Evolutionary conservation across 2,113 vertebrate genomes (phyloP).

Genomic region (Promerops cafer): DNA sequence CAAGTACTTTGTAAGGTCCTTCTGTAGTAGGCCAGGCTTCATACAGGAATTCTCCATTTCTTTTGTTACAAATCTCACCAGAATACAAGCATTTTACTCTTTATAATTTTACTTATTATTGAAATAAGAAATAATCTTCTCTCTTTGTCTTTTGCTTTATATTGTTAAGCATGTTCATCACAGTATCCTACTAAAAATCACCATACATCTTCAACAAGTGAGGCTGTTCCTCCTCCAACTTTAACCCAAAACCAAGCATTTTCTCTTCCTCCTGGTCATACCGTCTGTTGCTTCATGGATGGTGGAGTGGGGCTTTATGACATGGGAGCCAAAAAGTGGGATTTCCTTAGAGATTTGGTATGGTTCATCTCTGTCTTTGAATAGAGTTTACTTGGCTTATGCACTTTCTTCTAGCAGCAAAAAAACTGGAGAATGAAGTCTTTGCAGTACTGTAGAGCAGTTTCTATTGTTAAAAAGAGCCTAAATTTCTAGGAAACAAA

Average conservation of each 20-base stretch:
- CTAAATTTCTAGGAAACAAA: not conserved
- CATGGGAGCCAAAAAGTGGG: slow-evolving; percentile 95
- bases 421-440: not conserved
- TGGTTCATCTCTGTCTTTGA: not conserved
- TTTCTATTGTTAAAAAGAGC: not conserved
- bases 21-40: not conserved
- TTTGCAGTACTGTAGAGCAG: not conserved
- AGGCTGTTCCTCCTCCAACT: slow-evolving; percentile 89
- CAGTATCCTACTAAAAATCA: slow-evolving; percentile 81
- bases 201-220: slow-evolving; percentile 92
- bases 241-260: slow-evolving; percentile 88
- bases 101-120: not conserved
- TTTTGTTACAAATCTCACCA: not conserved
- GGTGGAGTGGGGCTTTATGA: slow-evolving; percentile 96
- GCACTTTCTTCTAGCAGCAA: not conserved
- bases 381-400: not conserved
- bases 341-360: slow-evolving; percentile 97
- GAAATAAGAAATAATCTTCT: not conserved
- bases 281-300: slow-evolving; percentile 95
- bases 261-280: slow-evolving; percentile 92
- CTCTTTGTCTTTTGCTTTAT: not conserved
- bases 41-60: not conserved
- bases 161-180: slow-evolving; percentile 70
- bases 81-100: not conserved
- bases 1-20: not conserved